A percentile compares a stretch with the other conserved stretches of the same genome.
Evolutionary conservation across 2,797 vertebrate genomes (phyloP).

Genomic region (Ciconia nigra): DNA sequence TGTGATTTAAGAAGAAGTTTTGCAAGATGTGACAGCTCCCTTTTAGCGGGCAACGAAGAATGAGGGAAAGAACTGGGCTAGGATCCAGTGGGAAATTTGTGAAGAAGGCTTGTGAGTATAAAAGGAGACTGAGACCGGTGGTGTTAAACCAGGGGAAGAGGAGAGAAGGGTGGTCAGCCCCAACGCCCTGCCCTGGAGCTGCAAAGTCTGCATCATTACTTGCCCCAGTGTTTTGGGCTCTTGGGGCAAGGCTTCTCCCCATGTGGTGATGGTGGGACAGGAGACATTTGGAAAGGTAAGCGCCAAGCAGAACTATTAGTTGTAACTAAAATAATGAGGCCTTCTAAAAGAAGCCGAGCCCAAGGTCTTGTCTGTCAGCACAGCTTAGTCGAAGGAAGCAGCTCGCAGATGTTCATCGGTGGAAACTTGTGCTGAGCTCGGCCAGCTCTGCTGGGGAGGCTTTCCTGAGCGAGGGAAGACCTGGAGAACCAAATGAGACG

Average conservation of each 20-base stretch:
- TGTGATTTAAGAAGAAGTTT: neutral
- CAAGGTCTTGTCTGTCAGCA: neutral
- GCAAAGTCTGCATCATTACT: no score
- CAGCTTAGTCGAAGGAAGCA: neutral
- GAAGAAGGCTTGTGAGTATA: neutral
- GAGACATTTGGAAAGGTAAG: neutral
- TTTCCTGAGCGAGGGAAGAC: neutral
- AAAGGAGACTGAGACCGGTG: neutral
- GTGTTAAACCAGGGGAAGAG: neutral
- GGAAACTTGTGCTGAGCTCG: neutral
- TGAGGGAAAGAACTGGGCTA: neutral
- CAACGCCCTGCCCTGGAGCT: neutral
- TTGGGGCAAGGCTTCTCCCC: neutral
- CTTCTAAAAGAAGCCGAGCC: neutral
- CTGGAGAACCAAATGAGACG: neutral
- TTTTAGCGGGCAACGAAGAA: neutral
- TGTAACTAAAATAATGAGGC: neutral
- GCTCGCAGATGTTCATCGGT: neutral
- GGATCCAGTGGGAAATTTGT: neutral
- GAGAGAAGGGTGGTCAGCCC: neutral
- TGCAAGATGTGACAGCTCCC: neutral
- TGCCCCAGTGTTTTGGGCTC: neutral
- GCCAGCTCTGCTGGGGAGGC: neutral
- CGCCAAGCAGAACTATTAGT: neutral
- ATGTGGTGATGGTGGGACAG: neutral